phyloP scores from a whole-genome alignment of 2,888 invertebrate species.

The Synanthedon myopaeformis region DNA sequence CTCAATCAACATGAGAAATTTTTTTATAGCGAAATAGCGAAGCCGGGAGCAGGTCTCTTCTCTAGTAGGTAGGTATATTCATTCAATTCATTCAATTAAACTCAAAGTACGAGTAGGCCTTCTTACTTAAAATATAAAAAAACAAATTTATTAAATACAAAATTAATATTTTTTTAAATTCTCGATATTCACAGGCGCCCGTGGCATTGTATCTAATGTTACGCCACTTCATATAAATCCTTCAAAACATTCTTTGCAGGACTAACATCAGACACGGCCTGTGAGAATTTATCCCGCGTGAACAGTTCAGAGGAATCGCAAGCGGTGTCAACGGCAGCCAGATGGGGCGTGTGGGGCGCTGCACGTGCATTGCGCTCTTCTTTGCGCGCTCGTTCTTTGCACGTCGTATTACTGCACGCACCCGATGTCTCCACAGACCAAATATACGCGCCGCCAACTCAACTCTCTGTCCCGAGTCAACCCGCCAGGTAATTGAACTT shows the following conservation, averaged over 20 bases:
- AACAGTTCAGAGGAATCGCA: slow-evolving; percentile 34
- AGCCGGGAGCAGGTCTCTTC: too few species aligned
- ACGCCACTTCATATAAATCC: neutral
- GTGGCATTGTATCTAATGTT: neutral
- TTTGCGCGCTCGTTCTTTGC: slow-evolving; percentile 76
- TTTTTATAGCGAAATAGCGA: too few species aligned
- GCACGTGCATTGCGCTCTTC: slow-evolving; percentile 79
- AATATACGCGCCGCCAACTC: slow-evolving; percentile 74
- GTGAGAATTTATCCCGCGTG: slow-evolving; percentile 41
- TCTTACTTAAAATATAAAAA: too few species aligned
- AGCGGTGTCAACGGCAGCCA: slow-evolving; percentile 67
- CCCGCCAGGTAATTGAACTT: slow-evolving; percentile 38
- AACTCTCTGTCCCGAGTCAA: slow-evolving; percentile 48
- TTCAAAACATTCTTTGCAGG: slow-evolving; percentile 22
- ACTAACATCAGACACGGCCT: slow-evolving; percentile 59
- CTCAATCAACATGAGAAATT: too few species aligned
- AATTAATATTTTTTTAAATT: too few species aligned
- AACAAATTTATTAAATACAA: too few species aligned
- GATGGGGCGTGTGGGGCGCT: slow-evolving; percentile 85
- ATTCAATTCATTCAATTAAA: too few species aligned
- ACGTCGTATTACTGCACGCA: slow-evolving; percentile 81
- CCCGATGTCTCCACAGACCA: slow-evolving; percentile 74
- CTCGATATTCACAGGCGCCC: too few species aligned
- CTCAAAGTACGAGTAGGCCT: too few species aligned
- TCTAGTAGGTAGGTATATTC: too few species aligned